Evolutionary conservation across 2,888 invertebrate species (phyloP).

Genomic region (Nomada flava): DNA sequence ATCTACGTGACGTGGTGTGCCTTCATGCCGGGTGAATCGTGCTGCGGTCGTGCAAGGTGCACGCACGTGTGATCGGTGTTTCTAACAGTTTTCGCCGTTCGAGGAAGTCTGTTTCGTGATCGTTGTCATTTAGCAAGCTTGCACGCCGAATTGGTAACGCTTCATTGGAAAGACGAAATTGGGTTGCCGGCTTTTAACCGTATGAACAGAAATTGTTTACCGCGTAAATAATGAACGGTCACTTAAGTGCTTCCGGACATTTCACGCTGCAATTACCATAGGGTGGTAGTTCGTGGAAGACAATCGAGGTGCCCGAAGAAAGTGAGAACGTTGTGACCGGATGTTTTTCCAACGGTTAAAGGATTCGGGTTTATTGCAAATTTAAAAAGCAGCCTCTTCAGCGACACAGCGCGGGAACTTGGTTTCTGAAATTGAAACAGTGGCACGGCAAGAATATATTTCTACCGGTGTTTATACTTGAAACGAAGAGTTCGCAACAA

Average conservation of each 20-base stretch:
- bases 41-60: conserved; percentile 39
- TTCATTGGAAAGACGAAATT: neutral
- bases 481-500: neutral
- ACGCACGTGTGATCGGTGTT: conserved; percentile 34
- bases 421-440: neutral
- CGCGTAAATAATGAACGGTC: neutral
- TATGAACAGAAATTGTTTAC: neutral
- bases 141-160: neutral
- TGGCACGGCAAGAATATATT: neutral
- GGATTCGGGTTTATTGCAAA: neutral
- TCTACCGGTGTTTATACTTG: neutral
- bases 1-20: conserved; percentile 40
- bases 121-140: conserved; percentile 19
- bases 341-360: neutral
- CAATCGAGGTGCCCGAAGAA: conserved; percentile 10
- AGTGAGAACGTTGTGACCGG: conserved; percentile 20
- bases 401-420: neutral
- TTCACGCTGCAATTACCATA: neutral
- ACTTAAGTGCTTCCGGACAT: neutral
- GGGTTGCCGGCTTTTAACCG: neutral
- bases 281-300: neutral
- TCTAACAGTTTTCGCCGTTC: conserved; percentile 19
- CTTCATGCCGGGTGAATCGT: conserved; percentile 29
- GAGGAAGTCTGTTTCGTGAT: conserved; percentile 46
- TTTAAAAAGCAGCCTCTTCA: neutral